Base-by-base conservation (phyloP, 2,888 invertebrate genomes). In the Synergus laeviventris region DNA sequence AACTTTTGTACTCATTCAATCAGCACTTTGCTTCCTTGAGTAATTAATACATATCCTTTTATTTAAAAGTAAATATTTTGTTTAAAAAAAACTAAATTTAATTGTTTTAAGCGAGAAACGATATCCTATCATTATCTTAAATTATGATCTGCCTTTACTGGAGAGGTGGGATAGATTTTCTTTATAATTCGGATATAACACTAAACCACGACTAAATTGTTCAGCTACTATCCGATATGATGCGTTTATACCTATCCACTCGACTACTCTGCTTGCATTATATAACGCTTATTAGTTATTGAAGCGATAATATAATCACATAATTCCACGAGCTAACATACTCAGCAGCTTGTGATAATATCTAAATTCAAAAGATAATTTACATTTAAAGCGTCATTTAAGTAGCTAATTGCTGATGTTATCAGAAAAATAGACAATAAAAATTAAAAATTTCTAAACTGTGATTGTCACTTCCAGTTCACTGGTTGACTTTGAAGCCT, bases 261-360 rank as follows among this genome's bases (percentile, higher is more conserved):
- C 45, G 45, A 66, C 66, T 66, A 66, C 66, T 18, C 49, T 70
- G 31, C 18, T 18, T 39, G 14, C 24, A 59, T 24, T 59, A 24
- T 70, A 70, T 45, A 49, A 49, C 70, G 45, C 31, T 70, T 49
- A 70, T 70, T 54, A 70, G 70, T 70, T 70, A 70, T 70, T 49
- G 70, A 54, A 70, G 70, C 49, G 70, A 49, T 62, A 62, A 62
- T 18, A 38, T 38, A 39, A 62, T 62, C 62, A 39, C 24, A 45
- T 70, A 31, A 31, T 54, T 36, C 49, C 36, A 31, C 14, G 14
- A 59, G 24, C 21, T 12, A 49, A 31, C 24, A 70, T 70, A 54
- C n/a, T 70, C 49, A 31, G n/a, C n/a, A 70, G 36, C 14, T 11
- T 2, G 24, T 21, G 18, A 59, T 59, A 59, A 59, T 24, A 24